Conservation (phyloP, 2,888 invertebrate species). For the Cylloceria caligata region DNA sequence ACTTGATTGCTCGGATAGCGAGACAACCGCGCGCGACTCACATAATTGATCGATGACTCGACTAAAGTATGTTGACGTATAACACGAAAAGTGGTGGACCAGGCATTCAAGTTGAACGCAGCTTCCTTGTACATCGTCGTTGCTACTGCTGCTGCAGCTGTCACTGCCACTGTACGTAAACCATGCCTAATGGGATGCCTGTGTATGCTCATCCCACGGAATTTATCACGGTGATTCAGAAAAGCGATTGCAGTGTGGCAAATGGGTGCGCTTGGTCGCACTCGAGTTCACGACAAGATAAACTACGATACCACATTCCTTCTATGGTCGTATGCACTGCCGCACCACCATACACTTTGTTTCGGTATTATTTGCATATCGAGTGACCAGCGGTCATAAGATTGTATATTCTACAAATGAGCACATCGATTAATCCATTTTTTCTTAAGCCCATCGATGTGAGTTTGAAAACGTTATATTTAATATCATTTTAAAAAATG, state of each 20-base stretch:
- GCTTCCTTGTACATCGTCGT: not conserved
- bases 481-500: too few species aligned
- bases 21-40: not conserved
- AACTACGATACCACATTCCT: constrained; percentile 27
- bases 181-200: constrained; percentile 46
- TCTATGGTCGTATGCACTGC: not conserved
- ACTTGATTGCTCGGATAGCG: constrained; percentile 71
- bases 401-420: not conserved
- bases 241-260: constrained; percentile 45
- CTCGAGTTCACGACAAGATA: constrained; percentile 23
- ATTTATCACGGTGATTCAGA: constrained; percentile 46
- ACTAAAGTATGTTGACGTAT: constrained; percentile 50
- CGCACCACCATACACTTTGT: not conserved
- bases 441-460: not conserved
- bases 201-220: constrained; percentile 32
- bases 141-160: not conserved
- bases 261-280: constrained; percentile 28
- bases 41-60: constrained; percentile 69
- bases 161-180: not conserved
- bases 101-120: constrained; percentile 20
- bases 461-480: not conserved
- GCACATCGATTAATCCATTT: not conserved
- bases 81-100: constrained; percentile 29
- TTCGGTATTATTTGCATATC: constrained; percentile 3
- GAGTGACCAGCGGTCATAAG: not conserved